These are phyloP conservation scores for Macrotus californicus DNA, from an alignment of 2,113 vertebrate species.

Conservation along the genomic window DNA sequence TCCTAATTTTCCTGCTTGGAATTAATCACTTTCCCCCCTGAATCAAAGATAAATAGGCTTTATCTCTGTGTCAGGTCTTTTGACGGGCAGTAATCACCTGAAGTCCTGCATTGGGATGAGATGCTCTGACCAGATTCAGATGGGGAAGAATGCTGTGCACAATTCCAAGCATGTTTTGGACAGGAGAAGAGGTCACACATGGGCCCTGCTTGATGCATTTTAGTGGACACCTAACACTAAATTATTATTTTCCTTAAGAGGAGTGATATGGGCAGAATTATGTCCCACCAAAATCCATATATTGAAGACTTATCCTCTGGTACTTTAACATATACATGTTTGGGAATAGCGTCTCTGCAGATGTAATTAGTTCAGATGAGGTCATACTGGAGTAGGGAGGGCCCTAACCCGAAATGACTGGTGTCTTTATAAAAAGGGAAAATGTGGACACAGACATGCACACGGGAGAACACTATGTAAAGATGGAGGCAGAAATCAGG, in stretches of 20 bases:
- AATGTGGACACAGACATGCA: not conserved
- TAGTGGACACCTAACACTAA: not conserved
- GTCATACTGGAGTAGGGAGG: not conserved
- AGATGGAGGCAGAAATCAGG: not conserved
- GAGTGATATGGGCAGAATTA: too few relatives aligned
- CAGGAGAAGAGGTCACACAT: fast-evolving
- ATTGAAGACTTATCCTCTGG: not conserved
- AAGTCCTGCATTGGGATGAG: not conserved
- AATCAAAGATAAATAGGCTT: not conserved
- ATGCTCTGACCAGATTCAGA: not conserved
- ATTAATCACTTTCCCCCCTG: not conserved
- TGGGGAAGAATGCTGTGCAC: too few relatives aligned
- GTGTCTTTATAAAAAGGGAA: not conserved
- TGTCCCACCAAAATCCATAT: too few relatives aligned
- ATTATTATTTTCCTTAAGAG: not conserved
- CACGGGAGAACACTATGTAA: not conserved
- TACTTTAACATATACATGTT: not conserved
- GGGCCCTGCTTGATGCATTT: not conserved
- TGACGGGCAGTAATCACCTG: too few relatives aligned
- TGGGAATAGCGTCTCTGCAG: not conserved
- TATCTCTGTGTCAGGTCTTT: not conserved
- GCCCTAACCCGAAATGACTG: not conserved
- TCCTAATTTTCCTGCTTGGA: not conserved
- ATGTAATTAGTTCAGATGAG: not conserved
- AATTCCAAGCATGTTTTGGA: not conserved